These are phyloP conservation scores for Callocephalon fimbriatum DNA, from an alignment of 2,113 vertebrate species.

Conservation along the genomic window DNA sequence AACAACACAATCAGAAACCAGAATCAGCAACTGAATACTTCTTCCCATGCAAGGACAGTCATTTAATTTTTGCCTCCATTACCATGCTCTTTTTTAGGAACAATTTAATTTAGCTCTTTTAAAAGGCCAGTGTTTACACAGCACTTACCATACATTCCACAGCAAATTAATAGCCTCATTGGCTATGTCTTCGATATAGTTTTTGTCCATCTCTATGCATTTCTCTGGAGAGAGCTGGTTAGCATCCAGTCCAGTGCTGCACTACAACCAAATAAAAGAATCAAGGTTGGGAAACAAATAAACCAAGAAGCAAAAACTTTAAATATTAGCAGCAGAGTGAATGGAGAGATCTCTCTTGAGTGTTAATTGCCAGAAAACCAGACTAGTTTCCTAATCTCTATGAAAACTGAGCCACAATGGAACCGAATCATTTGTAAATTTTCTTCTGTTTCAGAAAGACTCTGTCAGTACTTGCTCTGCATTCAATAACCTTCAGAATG, in stretches of 20 bases:
- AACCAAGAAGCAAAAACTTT: neutral
- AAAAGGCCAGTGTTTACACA: neutral
- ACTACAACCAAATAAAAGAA: conserved; percentile 73
- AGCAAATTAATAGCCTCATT: conserved; percentile 92
- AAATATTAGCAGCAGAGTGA: neutral
- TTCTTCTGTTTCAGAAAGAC: neutral
- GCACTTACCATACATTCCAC: conserved; percentile 94
- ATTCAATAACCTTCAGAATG: neutral
- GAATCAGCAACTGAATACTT: neutral
- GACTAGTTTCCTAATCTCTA: neutral
- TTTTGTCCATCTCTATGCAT: conserved; percentile 75
- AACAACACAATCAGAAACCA: neutral
- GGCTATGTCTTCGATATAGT: conserved; percentile 85
- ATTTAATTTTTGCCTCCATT: neutral
- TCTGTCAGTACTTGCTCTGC: neutral
- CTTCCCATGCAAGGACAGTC: neutral
- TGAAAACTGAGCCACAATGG: neutral
- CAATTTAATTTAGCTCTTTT: neutral
- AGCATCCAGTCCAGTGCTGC: conserved; percentile 81
- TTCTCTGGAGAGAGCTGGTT: conserved; percentile 65
- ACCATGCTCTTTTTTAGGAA: neutral
- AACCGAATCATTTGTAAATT: neutral
- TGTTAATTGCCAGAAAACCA: neutral
- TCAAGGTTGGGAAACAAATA: neutral
- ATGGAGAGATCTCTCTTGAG: neutral